phyloP scores from a whole-genome alignment of 2,113 vertebrate genomes.

The Prochilodus magdalenae region DNA sequence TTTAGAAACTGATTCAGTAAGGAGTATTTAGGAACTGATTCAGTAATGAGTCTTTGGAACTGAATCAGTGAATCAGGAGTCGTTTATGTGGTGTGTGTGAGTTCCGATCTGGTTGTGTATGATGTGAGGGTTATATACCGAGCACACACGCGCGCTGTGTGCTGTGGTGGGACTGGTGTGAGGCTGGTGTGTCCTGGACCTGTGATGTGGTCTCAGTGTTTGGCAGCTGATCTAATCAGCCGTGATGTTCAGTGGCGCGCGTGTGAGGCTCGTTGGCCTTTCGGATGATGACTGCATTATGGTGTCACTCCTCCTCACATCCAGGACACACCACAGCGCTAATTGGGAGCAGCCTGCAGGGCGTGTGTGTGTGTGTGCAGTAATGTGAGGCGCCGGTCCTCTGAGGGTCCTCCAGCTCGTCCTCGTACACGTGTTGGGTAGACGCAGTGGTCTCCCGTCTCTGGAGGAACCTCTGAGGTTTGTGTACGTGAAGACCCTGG shows the following conservation, averaged over 20 bases:
- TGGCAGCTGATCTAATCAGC: constrained; percentile 45
- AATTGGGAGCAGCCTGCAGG: constrained; percentile 18
- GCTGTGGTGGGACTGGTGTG: background rate
- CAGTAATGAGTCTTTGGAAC: too few relatives aligned
- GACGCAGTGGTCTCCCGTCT: too few relatives aligned
- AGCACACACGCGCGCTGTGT: constrained; percentile 14
- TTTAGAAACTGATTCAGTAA: too few relatives aligned
- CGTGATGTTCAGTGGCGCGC: constrained; percentile 6
- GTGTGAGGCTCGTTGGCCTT: constrained; percentile 34
- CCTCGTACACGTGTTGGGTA: too few relatives aligned
- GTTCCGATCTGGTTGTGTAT: too few relatives aligned
- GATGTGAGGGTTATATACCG: background rate
- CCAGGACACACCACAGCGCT: constrained; percentile 17
- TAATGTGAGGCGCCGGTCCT: background rate
- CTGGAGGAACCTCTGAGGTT: too few relatives aligned
- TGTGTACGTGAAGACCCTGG: too few relatives aligned
- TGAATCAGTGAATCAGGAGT: too few relatives aligned
- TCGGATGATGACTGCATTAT: constrained; percentile 30
- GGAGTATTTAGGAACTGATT: too few relatives aligned
- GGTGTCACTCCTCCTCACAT: constrained; percentile 35
- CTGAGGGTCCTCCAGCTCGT: background rate
- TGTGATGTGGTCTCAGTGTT: constrained; percentile 50
- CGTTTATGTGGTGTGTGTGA: too few relatives aligned
- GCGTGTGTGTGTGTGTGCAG: background rate
- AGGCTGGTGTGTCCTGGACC: constrained; percentile 9